A percentile compares a stretch with the other conserved stretches of the same genome.
Conservation (phyloP, 1,140 invertebrate genomes). For the Cephus cinctus region DNA sequence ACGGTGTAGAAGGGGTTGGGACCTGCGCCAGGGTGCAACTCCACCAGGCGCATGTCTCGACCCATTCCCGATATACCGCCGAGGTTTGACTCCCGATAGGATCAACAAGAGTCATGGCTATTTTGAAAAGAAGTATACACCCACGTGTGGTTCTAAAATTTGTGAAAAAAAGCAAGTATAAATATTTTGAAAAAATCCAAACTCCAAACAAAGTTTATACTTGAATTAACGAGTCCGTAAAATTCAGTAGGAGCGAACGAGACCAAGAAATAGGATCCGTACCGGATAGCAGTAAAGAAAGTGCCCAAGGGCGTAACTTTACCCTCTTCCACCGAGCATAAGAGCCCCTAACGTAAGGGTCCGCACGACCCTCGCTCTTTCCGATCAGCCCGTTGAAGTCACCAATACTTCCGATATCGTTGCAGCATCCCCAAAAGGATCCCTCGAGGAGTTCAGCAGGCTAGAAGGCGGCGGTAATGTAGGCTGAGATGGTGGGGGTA, state of each 20-base stretch:
- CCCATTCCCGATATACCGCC: slow-evolving; percentile 21
- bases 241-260: no score
- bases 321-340: slow-evolving; percentile 16
- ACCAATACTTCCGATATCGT: slow-evolving; percentile 56
- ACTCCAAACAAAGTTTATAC: neutral
- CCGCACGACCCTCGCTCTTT: slow-evolving; percentile 36
- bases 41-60: slow-evolving; percentile 42
- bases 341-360: slow-evolving; percentile 20
- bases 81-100: slow-evolving; percentile 38
- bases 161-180: no score
- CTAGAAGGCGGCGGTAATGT: neutral
- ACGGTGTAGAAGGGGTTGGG: slow-evolving; percentile 30
- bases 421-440: slow-evolving; percentile 35
- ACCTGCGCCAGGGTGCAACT: slow-evolving; percentile 47
- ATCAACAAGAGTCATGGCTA: no score
- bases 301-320: no score
- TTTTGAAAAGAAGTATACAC: no score
- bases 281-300: no score
- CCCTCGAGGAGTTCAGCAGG: slow-evolving; percentile 21
- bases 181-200: neutral
- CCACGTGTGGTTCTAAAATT: no score
- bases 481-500: slow-evolving; percentile 29
- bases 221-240: neutral
- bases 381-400: slow-evolving; percentile 57
- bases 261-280: no score